Evolutionary conservation across 2,797 vertebrate species (phyloP).

Genomic region (Harpagifer antarcticus): DNA sequence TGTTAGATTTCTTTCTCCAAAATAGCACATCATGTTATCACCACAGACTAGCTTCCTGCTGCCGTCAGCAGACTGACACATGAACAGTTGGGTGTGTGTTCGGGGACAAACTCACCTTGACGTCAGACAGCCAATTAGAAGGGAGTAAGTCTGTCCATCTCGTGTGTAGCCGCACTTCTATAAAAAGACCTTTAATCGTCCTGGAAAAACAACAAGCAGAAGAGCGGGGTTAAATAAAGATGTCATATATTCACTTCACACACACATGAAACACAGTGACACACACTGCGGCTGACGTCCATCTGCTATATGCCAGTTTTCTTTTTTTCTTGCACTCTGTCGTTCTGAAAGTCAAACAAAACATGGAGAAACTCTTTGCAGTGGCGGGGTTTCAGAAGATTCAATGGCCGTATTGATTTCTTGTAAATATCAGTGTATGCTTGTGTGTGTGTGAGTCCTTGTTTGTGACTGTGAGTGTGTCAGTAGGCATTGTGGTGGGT

Average conservation of each 20-base stretch:
- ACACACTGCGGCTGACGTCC: constrained; percentile 4
- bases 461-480: constrained; percentile 24
- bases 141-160: constrained; percentile 13
- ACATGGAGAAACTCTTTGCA: constrained; percentile 1
- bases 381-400: constrained; percentile 9
- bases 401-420: constrained; percentile 36
- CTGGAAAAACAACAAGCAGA: constrained; percentile 8
- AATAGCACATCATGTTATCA: neutral
- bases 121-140: constrained; percentile 51
- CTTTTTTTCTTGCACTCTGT: constrained; percentile 20
- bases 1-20: neutral
- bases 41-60: neutral
- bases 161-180: constrained; percentile 22
- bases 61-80: constrained; percentile 26
- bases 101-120: constrained; percentile 63
- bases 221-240: constrained; percentile 5
- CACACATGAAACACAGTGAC: constrained; percentile 16
- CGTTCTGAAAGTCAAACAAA: constrained; percentile 31
- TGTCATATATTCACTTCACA: constrained; percentile 9
- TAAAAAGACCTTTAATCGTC: constrained; percentile 27
- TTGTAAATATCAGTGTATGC: constrained; percentile 8
- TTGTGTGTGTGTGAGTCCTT: constrained; percentile 14
- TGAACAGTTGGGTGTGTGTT: constrained; percentile 5
- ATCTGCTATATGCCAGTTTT: constrained; percentile 8
- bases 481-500: constrained; percentile 18